Conservation (phyloP, 2,113 vertebrate genomes). For the Oophaga pumilio region DNA sequence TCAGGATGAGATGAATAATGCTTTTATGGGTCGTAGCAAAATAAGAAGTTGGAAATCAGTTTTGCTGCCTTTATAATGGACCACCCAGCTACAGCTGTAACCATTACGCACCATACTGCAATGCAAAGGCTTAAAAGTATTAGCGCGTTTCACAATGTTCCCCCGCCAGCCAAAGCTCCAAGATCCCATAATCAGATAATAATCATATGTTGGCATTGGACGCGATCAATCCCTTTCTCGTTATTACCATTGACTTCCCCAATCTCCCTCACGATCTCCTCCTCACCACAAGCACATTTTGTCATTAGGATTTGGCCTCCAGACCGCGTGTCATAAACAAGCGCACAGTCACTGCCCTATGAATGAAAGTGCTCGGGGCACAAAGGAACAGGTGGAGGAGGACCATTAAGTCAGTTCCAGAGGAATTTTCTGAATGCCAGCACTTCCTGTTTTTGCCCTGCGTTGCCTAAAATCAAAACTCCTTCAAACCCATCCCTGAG, state of each 20-base stretch:
- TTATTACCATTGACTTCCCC: not conserved
- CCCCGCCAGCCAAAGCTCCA: not conserved
- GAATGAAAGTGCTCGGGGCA: not conserved
- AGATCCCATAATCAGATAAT: not conserved
- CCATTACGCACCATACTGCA: not conserved
- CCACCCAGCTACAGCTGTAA: not conserved
- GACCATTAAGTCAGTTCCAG: conserved; percentile 35
- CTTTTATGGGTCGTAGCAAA: not conserved
- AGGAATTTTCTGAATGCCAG: conserved; percentile 41
- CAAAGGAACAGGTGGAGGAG: not conserved
- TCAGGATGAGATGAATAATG: too few relatives aligned
- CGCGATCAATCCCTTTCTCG: not conserved
- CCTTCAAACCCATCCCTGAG: conserved; percentile 9
- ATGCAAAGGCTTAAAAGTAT: not conserved
- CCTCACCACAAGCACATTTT: not conserved
- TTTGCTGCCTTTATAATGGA: not conserved
- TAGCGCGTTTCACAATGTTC: not conserved
- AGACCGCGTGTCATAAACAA: not conserved
- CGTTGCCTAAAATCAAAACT: conserved; percentile 8
- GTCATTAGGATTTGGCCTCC: conserved; percentile 15
- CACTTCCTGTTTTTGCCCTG: conserved; percentile 43
- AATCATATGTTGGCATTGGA: not conserved
- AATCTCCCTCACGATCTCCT: not conserved
- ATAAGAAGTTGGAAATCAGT: not conserved
- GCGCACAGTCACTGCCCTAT: not conserved